A percentile compares a stretch with the other conserved stretches of the same genome.
Conservation (phyloP, 2,113 vertebrate genomes). For the Pseudopodoces humilis region DNA sequence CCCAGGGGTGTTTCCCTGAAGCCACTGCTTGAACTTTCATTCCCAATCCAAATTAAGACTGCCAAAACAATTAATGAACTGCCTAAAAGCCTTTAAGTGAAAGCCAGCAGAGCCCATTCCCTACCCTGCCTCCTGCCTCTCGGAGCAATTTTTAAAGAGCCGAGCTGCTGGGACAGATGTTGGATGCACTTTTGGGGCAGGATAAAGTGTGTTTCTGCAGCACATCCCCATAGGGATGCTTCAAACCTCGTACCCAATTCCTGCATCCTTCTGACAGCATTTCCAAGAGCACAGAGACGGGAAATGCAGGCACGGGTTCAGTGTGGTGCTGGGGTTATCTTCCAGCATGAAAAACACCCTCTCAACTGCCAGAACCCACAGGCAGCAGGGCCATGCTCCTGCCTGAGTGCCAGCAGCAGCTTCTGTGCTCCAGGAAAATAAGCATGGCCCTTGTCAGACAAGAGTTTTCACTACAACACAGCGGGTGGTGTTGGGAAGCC, state of each 20-base stretch:
- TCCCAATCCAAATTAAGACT: slow-evolving; percentile 32
- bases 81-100: not conserved
- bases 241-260: not conserved
- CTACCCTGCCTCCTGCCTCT: not conserved
- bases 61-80: not conserved
- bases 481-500: not conserved
- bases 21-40: not conserved
- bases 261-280: not conserved
- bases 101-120: not conserved
- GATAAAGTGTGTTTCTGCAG: not conserved
- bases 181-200: not conserved
- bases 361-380: not conserved
- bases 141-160: not conserved
- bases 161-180: not conserved
- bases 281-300: not conserved
- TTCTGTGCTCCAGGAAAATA: slow-evolving; percentile 6
- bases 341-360: not conserved
- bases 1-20: slow-evolving; percentile 1
- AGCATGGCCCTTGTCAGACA: not conserved
- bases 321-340: fast-evolving
- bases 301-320: not conserved
- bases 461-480: not conserved
- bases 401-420: not conserved
- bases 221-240: not conserved
- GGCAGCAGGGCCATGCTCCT: not conserved